A percentile compares a stretch with the other conserved stretches of the same genome.
Conservation (phyloP, 2,113 vertebrate species). For the Trematocara zebra region DNA sequence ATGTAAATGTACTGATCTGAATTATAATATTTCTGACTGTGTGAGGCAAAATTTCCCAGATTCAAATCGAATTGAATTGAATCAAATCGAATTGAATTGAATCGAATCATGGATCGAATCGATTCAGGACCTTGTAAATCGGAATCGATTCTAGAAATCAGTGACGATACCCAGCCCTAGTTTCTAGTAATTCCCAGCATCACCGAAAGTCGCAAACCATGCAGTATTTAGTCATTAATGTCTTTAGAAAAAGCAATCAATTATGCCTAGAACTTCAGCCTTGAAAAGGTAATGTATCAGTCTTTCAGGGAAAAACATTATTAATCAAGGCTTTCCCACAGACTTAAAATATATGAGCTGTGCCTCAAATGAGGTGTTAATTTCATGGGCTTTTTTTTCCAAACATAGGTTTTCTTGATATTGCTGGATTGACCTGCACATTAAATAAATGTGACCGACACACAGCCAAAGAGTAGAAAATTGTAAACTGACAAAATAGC, state of each 20-base stretch:
- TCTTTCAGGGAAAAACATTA: not conserved
- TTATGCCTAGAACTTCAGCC: not conserved
- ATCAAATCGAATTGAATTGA: rapidly evolving
- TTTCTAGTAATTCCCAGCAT: not conserved
- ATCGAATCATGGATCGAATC: rapidly evolving
- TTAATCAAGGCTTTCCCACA: not conserved
- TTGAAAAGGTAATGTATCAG: not conserved
- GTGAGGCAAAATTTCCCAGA: not conserved
- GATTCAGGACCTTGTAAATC: too few relatives aligned
- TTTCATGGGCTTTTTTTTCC: not conserved
- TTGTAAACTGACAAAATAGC: not conserved
- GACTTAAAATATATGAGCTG: not conserved
- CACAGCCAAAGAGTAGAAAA: not conserved
- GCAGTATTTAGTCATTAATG: not conserved
- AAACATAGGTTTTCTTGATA: not conserved
- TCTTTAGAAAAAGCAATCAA: not conserved
- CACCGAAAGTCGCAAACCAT: not conserved
- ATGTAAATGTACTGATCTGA: not conserved
- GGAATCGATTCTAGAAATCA: not conserved
- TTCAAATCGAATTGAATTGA: rapidly evolving
- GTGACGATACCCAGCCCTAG: not conserved
- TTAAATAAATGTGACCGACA: not conserved
- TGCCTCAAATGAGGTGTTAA: not conserved
- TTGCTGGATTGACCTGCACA: not conserved
- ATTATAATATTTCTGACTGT: not conserved